Evolutionary conservation across 2,888 invertebrate species (phyloP).

Genomic region (Brenthis hecate): DNA sequence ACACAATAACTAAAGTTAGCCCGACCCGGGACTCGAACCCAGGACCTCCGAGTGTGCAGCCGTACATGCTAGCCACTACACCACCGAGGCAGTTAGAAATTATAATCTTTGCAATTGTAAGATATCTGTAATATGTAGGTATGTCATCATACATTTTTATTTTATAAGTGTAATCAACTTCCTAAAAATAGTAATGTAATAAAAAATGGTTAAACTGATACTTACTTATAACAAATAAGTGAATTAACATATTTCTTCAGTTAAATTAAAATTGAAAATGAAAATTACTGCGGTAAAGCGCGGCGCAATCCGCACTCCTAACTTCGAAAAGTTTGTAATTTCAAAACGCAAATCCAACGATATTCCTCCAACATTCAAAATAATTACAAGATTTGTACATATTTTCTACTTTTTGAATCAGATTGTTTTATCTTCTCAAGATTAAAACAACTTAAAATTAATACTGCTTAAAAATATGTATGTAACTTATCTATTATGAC

Average conservation of each 20-base stretch:
- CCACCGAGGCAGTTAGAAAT: too few relatives aligned
- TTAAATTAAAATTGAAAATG: slow-evolving; percentile 11
- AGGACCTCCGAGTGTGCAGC: too few relatives aligned
- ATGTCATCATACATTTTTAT: too few relatives aligned
- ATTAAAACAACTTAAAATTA: not conserved
- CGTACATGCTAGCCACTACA: too few relatives aligned
- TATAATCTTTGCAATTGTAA: too few relatives aligned
- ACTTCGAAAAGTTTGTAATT: slow-evolving; percentile 21
- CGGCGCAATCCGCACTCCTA: slow-evolving; percentile 9
- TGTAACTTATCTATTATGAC: too few relatives aligned
- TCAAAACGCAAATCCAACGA: slow-evolving; percentile 16
- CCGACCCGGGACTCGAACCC: too few relatives aligned
- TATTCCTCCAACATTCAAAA: slow-evolving; percentile 15
- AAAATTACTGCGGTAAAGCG: slow-evolving; percentile 11
- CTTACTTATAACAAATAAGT: slow-evolving; percentile 1
- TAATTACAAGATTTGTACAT: slow-evolving; percentile 19
- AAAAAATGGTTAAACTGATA: not conserved
- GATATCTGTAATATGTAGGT: too few relatives aligned
- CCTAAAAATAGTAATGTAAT: too few relatives aligned
- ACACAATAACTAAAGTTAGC: too few relatives aligned
- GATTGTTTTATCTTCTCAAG: not conserved
- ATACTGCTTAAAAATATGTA: too few relatives aligned
- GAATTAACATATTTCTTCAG: not conserved
- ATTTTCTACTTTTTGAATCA: slow-evolving; percentile 12
- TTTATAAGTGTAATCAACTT: too few relatives aligned